Base-by-base conservation (phyloP, 2,113 vertebrate genomes). In the Panthera uncia region DNA sequence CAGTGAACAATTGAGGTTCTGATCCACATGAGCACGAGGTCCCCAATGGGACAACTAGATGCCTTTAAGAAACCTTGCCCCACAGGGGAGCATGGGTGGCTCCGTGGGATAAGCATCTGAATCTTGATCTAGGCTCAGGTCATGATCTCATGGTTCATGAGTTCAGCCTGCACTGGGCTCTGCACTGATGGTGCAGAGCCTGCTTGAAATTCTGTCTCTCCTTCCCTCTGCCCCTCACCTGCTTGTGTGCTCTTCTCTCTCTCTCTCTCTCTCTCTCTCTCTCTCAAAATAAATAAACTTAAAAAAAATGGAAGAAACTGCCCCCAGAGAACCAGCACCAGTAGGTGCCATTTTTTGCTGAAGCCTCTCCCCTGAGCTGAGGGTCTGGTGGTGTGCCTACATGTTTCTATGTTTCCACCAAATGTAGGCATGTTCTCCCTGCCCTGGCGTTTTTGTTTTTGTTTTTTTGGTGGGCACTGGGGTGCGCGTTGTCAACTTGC, bases 391-490 rank as follows among this genome's bases (percentile, higher is more conserved):
- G 63, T 97, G 41, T 74, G 81, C 71, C 48, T 96, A n/a, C 52
- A 55, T 61, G 45, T 91, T 96, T 83, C 68, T 61, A 55, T 61
- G 52, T 91, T 96, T 83, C 61, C 36, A 96, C 69, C 92, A 93
- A 96, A 94, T 31, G 7, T 38, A 68, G 25, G 85, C 94, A 66
- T 96, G 86, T 97, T 57, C 50, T 78, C 85, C 94, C 71, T 3
- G 5, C 11, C 61, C 63, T 84, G 52, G 63, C 71, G 5, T 96
- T 93, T 97, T 89, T 45, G 41, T 45, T 7, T 45, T 45, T 45
- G 45, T 45, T 95, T 95, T 92, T 97, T 92, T 94, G 91, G 84
- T 90, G 87, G 91, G 91, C 9, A 18, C 80, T 65, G 74, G 90
- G 68, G 73, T 95, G 88, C 79, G 73, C 16, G 29, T 73, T 18